These are phyloP conservation scores for Tridacna crocea DNA, from an alignment of 2,888 invertebrate species.

Conservation along the genomic window DNA sequence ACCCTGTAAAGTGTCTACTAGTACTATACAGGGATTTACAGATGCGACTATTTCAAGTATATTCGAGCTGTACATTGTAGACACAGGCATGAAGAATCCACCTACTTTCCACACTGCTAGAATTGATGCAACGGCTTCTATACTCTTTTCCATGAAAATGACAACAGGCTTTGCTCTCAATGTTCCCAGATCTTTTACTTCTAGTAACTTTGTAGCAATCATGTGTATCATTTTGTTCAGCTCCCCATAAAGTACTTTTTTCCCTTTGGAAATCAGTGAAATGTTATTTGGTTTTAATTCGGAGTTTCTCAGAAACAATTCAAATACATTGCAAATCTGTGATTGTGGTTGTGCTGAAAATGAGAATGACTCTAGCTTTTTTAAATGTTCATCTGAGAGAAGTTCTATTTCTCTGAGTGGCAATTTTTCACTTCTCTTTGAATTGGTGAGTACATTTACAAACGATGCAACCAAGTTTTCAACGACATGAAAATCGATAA, in stretches of 20 bases:
- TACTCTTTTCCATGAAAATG: constrained; percentile 14
- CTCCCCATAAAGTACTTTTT: not conserved
- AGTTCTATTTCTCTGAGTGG: not conserved
- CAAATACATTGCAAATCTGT: not conserved
- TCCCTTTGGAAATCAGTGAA: not conserved
- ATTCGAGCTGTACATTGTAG: not conserved
- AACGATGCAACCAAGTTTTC: not conserved
- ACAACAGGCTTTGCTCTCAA: not conserved
- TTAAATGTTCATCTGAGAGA: not conserved
- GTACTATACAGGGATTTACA: not conserved
- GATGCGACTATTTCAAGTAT: not conserved
- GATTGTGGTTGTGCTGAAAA: not conserved
- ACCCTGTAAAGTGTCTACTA: not conserved
- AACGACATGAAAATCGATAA: not conserved
- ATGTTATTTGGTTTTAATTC: not conserved
- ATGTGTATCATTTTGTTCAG: not conserved
- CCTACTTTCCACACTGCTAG: constrained; percentile 31
- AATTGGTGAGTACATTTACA: not conserved
- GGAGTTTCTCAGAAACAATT: not conserved
- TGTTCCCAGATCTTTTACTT: not conserved
- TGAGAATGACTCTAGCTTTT: not conserved
- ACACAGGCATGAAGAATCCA: constrained; percentile 29
- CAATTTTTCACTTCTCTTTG: not conserved
- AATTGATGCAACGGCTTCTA: constrained; percentile 19
- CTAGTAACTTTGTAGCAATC: not conserved